Evolutionary conservation across 2,113 vertebrate genomes (phyloP).

Genomic region (Laterallus jamaicensis): DNA sequence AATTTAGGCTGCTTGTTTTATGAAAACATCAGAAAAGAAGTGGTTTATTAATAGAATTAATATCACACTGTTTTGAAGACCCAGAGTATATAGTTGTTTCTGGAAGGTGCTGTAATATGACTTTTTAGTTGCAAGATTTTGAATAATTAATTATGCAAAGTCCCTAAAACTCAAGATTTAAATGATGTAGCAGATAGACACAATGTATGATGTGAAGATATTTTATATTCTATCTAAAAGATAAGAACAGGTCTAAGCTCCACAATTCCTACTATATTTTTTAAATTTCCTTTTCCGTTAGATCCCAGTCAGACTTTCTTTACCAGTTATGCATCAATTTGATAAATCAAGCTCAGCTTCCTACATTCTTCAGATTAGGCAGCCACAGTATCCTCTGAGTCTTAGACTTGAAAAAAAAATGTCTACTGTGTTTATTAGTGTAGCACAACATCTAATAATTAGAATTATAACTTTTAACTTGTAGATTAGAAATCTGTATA

Average conservation of each 20-base stretch:
- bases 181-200: not conserved
- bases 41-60: conserved; percentile 12
- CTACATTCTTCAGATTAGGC: not conserved
- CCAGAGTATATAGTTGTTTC: not conserved
- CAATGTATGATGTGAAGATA: not conserved
- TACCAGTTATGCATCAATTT: not conserved
- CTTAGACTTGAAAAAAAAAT: not conserved
- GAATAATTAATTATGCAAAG: not conserved
- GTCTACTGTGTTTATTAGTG: not conserved
- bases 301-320: not conserved
- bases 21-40: conserved; percentile 6
- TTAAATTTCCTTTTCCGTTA: not conserved
- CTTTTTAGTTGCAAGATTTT: not conserved
- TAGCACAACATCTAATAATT: not conserved
- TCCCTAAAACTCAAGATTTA: not conserved
- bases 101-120: not conserved
- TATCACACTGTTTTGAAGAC: not conserved
- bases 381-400: not conserved
- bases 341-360: not conserved
- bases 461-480: not conserved
- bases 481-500: not conserved
- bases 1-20: not conserved
- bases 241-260: not conserved
- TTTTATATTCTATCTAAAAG: not conserved
- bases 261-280: not conserved